Evolutionary conservation across 1,140 invertebrate genomes (phyloP), one percentile per base, ranked within the genome.

Genomic region (Copidosoma floridanum): DNA sequence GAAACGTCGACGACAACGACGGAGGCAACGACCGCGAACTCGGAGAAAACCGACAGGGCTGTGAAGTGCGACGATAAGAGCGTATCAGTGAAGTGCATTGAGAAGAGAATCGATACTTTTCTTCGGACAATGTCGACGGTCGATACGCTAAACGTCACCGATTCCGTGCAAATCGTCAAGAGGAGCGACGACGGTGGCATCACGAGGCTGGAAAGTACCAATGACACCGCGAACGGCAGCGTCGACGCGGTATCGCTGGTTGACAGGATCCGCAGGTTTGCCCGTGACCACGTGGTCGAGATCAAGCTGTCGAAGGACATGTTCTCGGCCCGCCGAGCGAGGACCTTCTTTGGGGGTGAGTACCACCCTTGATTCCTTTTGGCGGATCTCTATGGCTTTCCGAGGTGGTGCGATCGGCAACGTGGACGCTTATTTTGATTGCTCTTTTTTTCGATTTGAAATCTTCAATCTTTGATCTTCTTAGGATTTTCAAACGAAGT

Each of bases 271-370:
- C 70, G 72, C 26, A 74, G 69, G 61, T 76, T 71, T 64, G 75
- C 75, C 26, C 71, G 67, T 47, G 71, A 73, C 46, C 73, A 80
- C 61, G 70, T 75, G n/a, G 50, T 81, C 61, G 72, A 73, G 64
- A 75, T 81, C 59, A 72, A 66, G 26, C 40, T 79, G 16, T 69
- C 71, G 18, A 69, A 68, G 55, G 68, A 73, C 35, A 47, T 75
- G 23, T 57, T 74, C 21, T 54, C 72, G 21, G 57, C 66, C 1
- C 69, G 70, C 56, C 71, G 70, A 12, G 71, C 76, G 26, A 76
- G 78, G 68, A 79, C 74, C n/a, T 81, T 80, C 56, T 80, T 80
- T 57, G 75, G 76, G 48, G 44, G 58, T 61, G 20, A 61, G 58
- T 61, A 29, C 2, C 18, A 16, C 40, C 10, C 12, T n/a, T n/a